These are phyloP conservation scores for Nylanderia fulva DNA, from an alignment of 1,140 invertebrate genomes.

Conservation along the genomic window DNA sequence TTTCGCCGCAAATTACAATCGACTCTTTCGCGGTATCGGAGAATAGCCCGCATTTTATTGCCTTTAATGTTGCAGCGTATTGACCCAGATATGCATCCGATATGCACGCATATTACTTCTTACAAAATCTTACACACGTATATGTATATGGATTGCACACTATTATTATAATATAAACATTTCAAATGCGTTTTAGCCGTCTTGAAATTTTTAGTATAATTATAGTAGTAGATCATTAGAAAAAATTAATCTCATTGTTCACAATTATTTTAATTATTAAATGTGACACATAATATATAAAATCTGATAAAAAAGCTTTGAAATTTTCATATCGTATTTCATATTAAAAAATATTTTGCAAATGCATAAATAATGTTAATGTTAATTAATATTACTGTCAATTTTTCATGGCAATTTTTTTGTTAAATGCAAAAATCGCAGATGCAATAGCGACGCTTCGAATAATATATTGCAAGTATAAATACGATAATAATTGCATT, in stretches of 20 bases:
- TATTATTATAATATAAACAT: neutral
- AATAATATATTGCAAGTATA: neutral
- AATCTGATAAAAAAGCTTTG: neutral
- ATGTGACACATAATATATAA: neutral
- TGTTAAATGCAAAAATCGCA: neutral
- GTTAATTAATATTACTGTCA: neutral
- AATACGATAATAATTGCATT: neutral
- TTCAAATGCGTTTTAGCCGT: neutral
- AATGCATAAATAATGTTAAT: neutral
- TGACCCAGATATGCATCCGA: conserved; percentile 17
- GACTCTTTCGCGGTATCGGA: neutral
- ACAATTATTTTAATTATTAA: neutral
- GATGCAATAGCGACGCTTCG: neutral
- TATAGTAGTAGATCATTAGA: too few relatives aligned
- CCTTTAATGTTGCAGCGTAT: conserved; percentile 7
- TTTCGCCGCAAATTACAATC: conserved; percentile 1
- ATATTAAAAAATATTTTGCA: neutral
- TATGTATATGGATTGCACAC: too few relatives aligned
- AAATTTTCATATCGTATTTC: neutral
- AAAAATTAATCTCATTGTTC: neutral
- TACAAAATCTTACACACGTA: neutral
- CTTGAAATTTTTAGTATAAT: neutral
- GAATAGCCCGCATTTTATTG: conserved; percentile 13
- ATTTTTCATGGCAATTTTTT: neutral
- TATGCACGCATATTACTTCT: neutral